A percentile compares a stretch with the other conserved stretches of the same genome.
Conservation (phyloP, 2,797 vertebrate species). For the Eulemur albifrons region DNA sequence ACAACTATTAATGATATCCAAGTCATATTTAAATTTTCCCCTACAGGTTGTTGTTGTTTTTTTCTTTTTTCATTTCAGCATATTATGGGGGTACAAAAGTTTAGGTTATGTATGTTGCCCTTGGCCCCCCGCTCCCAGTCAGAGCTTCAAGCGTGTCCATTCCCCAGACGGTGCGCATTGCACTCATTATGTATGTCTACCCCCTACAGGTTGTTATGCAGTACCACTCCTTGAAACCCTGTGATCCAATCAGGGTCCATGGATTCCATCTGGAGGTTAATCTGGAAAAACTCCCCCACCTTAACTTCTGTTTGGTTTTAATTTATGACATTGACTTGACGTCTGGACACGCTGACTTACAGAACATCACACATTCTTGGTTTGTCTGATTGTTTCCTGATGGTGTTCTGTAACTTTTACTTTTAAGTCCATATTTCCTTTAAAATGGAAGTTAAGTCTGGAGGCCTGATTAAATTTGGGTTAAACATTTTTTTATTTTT, state of each 20-base stretch:
- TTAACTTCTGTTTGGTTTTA: conserved; percentile 9
- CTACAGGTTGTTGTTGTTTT: background rate
- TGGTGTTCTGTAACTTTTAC: background rate
- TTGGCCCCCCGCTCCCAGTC: no score
- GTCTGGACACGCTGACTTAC: background rate
- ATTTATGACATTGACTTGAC: background rate
- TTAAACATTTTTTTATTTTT: background rate
- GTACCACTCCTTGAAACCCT: background rate
- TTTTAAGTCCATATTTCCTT: background rate
- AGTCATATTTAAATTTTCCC: background rate
- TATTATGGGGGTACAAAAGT: no score
- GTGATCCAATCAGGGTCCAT: background rate
- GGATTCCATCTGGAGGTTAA: background rate
- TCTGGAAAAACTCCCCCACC: background rate
- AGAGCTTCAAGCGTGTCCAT: no score
- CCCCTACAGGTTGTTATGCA: background rate
- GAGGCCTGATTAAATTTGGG: background rate
- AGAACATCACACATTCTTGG: background rate
- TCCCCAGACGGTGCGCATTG: no score
- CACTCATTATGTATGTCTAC: no score
- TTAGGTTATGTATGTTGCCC: no score
- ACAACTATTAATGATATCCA: background rate
- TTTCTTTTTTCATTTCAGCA: no score
- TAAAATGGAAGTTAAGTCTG: background rate
- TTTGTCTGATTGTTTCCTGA: background rate